phyloP scores from a whole-genome alignment of 2,888 invertebrate genomes.

The Epinotia brunnichana region DNA sequence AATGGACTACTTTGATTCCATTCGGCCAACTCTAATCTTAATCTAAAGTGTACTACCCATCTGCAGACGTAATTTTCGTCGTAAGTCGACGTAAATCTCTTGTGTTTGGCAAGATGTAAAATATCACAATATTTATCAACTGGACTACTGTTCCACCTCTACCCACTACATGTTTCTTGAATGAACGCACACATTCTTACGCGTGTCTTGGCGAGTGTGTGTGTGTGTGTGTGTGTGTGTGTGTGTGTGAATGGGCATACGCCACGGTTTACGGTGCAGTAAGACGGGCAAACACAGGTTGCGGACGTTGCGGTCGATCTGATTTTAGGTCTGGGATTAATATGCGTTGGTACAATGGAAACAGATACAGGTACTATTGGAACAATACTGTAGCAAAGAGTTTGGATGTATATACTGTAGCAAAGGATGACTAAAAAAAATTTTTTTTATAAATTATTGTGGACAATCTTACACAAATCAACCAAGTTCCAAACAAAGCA shows the following conservation, averaged over 20 bases:
- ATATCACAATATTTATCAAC: background rate
- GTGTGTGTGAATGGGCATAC: constrained; percentile 74
- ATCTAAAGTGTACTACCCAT: too few relatives aligned
- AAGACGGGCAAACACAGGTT: constrained; percentile 71
- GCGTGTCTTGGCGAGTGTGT: constrained; percentile 52
- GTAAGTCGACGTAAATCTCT: too few relatives aligned
- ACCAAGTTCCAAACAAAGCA: too few relatives aligned
- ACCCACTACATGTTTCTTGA: constrained; percentile 61
- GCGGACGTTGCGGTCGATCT: constrained; percentile 6
- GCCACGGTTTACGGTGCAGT: constrained; percentile 65
- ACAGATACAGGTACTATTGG: background rate
- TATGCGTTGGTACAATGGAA: background rate
- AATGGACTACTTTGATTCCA: too few relatives aligned
- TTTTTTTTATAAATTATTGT: too few relatives aligned
- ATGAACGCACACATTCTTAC: constrained; percentile 71
- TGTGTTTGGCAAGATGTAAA: too few relatives aligned
- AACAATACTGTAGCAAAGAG: background rate
- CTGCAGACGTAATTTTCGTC: too few relatives aligned
- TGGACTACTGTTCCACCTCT: constrained; percentile 53
- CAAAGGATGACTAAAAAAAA: too few relatives aligned
- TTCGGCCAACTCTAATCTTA: too few relatives aligned
- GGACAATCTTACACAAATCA: too few relatives aligned
- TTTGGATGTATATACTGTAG: too few relatives aligned
- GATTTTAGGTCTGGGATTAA: constrained; percentile 4
- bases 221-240: constrained; percentile 58